These are phyloP conservation scores for Acrobasis repandana DNA, from an alignment of 2,888 invertebrate genomes.

Conservation along the genomic window DNA sequence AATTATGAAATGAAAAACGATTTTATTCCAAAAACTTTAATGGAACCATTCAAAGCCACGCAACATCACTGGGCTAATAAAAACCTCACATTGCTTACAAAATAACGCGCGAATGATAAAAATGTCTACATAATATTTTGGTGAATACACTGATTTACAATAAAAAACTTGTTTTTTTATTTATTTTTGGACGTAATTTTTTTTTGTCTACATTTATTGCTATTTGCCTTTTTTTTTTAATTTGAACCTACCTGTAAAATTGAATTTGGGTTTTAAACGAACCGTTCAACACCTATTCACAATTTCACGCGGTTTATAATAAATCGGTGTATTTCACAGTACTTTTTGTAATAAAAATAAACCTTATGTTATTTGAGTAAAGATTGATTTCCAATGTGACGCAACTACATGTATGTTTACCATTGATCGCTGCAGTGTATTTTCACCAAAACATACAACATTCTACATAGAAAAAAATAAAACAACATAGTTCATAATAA, in stretches of 20 bases:
- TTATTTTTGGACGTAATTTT: too few relatives aligned
- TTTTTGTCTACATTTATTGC: too few relatives aligned
- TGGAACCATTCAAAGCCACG: slow-evolving; percentile 23
- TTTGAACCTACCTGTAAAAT: too few relatives aligned
- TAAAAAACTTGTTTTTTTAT: too few relatives aligned
- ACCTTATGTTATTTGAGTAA: too few relatives aligned
- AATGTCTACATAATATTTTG: background rate
- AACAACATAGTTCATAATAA: slow-evolving; percentile 61
- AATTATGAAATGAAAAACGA: background rate
- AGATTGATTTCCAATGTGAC: too few relatives aligned
- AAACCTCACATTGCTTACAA: slow-evolving; percentile 15
- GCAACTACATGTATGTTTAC: background rate
- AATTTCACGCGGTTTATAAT: too few relatives aligned
- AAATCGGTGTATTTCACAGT: too few relatives aligned
- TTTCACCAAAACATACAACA: slow-evolving; percentile 6
- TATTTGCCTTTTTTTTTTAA: too few relatives aligned
- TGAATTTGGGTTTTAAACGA: too few relatives aligned
- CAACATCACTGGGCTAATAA: slow-evolving; percentile 17
- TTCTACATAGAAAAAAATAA: slow-evolving; percentile 44
- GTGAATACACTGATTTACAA: background rate
- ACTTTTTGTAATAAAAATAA: too few relatives aligned
- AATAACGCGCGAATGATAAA: background rate
- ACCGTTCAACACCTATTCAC: too few relatives aligned
- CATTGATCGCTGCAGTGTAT: background rate
- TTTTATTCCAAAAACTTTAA: slow-evolving; percentile 11